phyloP scores from a whole-genome alignment of 2,888 invertebrate species.

The Platycheirus albimanus region DNA sequence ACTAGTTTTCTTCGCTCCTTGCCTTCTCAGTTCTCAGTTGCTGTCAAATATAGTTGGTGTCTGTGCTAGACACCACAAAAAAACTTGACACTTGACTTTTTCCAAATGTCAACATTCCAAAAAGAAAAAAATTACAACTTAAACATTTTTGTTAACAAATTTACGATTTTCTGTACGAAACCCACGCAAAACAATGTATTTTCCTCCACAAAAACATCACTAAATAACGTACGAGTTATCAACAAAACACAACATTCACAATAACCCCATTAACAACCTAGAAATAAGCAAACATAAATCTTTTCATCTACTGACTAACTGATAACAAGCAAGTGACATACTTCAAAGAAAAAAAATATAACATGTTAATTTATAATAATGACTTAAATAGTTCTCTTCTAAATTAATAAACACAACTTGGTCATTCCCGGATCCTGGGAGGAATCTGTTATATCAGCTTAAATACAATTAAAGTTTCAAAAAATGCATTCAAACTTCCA shows the following conservation, averaged over 20 bases:
- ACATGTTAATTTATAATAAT: too few relatives aligned
- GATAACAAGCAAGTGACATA: neutral
- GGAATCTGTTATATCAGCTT: neutral
- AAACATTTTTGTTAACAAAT: conserved; percentile 14
- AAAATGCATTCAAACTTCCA: conserved; percentile 45
- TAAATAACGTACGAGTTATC: neutral
- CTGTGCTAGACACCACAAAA: neutral
- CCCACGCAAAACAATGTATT: neutral
- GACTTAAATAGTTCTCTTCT: too few relatives aligned
- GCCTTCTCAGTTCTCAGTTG: too few relatives aligned
- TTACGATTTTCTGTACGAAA: conserved; percentile 5
- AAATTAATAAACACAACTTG: too few relatives aligned
- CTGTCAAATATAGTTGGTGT: too few relatives aligned
- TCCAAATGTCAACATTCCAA: conserved; percentile 45
- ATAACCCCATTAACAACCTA: neutral
- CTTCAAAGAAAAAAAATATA: neutral
- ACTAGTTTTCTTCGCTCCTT: too few relatives aligned
- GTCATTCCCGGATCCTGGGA: too few relatives aligned
- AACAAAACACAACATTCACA: neutral
- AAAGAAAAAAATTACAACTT: neutral
- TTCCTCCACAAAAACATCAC: neutral
- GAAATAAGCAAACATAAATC: neutral
- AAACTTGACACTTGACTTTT: conserved; percentile 53
- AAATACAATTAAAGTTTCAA: too few relatives aligned
- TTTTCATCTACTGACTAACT: neutral